Evolutionary conservation across 2,797 vertebrate species (phyloP).

Genomic region (Hemibagrus guttatus): DNA sequence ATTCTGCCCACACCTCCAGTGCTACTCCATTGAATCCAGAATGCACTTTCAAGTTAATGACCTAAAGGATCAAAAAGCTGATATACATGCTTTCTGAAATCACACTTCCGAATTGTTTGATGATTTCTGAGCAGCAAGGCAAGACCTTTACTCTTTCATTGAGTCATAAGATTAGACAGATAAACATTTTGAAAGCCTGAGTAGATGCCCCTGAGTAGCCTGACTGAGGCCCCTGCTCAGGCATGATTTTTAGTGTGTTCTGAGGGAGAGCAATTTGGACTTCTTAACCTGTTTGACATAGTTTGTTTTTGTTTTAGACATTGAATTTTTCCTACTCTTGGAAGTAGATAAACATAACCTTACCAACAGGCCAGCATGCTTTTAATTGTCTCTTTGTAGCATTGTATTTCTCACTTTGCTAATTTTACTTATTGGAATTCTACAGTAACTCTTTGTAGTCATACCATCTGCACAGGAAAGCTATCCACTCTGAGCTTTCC

Average conservation of each 20-base stretch:
- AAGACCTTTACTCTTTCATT: constrained; percentile 57
- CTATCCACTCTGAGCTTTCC: background rate
- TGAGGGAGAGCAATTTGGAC: background rate
- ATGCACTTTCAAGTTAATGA: background rate
- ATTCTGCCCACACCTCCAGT: background rate
- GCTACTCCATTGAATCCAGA: background rate
- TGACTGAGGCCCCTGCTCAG: background rate
- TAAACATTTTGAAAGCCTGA: constrained; percentile 81
- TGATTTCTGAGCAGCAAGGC: constrained; percentile 56
- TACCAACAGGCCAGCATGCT: background rate
- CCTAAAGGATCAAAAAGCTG: background rate
- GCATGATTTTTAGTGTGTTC: background rate
- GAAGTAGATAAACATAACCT: background rate
- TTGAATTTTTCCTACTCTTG: background rate
- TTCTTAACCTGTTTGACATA: background rate
- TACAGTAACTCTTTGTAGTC: background rate
- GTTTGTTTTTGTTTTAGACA: background rate
- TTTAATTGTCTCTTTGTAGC: background rate
- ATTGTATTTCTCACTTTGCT: background rate
- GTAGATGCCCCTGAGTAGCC: constrained; percentile 70
- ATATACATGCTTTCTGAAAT: constrained; percentile 13
- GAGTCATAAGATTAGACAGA: constrained; percentile 67
- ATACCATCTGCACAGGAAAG: background rate
- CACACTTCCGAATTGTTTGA: constrained; percentile 5
- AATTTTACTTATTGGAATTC: background rate